Conservation (phyloP, 2,797 vertebrate genomes). For the Lophura swinhoii region DNA sequence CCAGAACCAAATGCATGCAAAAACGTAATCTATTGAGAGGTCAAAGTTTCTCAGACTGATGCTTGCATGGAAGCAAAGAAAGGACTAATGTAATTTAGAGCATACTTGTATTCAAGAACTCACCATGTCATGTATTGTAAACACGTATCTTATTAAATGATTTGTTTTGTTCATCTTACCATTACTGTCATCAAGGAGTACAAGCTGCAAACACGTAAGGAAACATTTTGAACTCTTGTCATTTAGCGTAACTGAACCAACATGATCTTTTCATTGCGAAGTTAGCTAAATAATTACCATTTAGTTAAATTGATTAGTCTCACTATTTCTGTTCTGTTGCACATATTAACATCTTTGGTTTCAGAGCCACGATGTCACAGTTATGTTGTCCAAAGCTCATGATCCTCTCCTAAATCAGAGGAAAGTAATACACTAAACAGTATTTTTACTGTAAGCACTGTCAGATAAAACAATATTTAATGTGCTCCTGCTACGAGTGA, state of each 20-base stretch:
- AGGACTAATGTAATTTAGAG: not conserved
- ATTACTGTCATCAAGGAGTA: not conserved
- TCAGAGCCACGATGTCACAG: not conserved
- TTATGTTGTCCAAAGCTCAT: not conserved
- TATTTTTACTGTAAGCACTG: not conserved
- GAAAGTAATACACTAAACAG: not conserved
- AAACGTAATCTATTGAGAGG: not conserved
- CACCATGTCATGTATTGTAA: not conserved
- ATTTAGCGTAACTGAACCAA: not conserved
- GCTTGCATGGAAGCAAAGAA: not conserved
- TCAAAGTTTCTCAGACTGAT: not conserved
- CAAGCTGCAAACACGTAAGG: not conserved
- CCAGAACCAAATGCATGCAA: not conserved
- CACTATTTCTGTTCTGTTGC: not conserved
- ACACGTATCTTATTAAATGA: not conserved
- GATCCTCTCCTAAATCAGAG: not conserved
- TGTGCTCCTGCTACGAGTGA: fast-evolving
- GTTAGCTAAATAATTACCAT: not conserved
- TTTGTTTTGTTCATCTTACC: not conserved
- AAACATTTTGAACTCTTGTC: not conserved
- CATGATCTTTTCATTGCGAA: not conserved
- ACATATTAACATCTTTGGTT: not conserved
- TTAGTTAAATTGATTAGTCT: not conserved
- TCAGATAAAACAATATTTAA: not conserved
- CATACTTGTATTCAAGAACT: not conserved